Base-by-base conservation (phyloP, 2,113 vertebrate genomes). In the Etheostoma spectabile region DNA sequence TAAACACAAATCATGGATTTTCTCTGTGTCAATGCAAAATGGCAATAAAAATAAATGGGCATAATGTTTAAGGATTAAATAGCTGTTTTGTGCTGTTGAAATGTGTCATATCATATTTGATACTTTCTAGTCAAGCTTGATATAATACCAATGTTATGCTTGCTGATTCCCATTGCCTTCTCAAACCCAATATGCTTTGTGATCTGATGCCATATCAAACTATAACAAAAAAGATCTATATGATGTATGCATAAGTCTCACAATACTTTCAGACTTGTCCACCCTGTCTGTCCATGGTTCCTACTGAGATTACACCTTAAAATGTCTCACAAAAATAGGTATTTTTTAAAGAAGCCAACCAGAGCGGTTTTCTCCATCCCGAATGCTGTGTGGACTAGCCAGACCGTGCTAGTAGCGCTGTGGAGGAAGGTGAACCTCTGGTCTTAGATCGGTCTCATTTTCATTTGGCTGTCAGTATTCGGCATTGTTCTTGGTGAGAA, bases 401-500 rank as follows among this genome's bases (percentile, higher is more conserved):
- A 38, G 38, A 42, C 38, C 10, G n/a, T 3, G 11, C 38, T 2
- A 42, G 10, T 2, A 11, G 10, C 38, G 10, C 38, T 42, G 38
- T 42, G 38, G 38, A 42, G 10, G 38, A 42, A 38, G 38, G 2
- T 2, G 21, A 10, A 62, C 63, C 49, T 51, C 16, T 76, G 46
- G 82, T 82, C 86, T 87, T 74, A 52, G 15, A 81, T 74, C 55
- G 70, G 59, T 85, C 48, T 77, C 64, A 74, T 77, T 80, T 38
- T 71, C 60, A 79, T 88, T 82, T 79, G 69, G 71, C 72, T 35
- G 27, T 45, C 48, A 57, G 51, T 62, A 68, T 74, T 73, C 35
- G 77, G 69, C 71, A 79, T 22, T 15, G 68, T 46, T 88, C 73
- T 84, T 75, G 81, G 88, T n/a, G n/a, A 82, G 49, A 68, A 87